phyloP scores from a whole-genome alignment of 2,113 vertebrate species.

The Brachionichthys hirsutus region DNA sequence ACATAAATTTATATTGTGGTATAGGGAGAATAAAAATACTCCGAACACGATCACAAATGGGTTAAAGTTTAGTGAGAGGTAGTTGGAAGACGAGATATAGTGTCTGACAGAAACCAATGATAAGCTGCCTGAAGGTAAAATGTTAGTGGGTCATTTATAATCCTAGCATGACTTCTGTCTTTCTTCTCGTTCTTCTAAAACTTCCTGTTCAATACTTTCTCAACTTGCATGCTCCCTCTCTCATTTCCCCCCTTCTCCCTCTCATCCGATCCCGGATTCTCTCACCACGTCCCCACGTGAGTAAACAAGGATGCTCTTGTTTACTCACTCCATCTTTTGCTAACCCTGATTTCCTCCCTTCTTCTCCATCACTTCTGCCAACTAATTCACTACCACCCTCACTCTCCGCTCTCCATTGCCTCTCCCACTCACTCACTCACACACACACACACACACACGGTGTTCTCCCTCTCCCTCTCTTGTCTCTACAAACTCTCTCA shows the following conservation, averaged over 20 bases:
- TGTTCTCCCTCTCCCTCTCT: constrained; percentile 39
- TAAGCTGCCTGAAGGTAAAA: too few species aligned
- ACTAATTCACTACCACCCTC: constrained; percentile 42
- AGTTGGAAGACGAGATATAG: too few species aligned
- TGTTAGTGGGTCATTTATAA: too few species aligned
- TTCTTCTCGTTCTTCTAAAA: too few species aligned
- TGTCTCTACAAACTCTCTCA: constrained; percentile 74
- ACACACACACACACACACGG: background rate
- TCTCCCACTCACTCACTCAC: constrained; percentile 33
- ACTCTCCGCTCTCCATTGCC: constrained; percentile 25
- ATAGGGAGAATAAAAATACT: too few species aligned
- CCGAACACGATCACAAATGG: too few species aligned
- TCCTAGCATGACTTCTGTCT: too few species aligned
- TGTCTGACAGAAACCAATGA: too few species aligned
- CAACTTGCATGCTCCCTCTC: too few species aligned
- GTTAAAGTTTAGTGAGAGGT: too few species aligned
- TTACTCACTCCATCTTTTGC: constrained; percentile 28
- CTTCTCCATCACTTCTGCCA: constrained; percentile 29
- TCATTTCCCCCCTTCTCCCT: background rate
- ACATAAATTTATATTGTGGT: too few species aligned
- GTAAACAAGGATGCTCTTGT: constrained; percentile 25
- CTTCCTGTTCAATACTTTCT: too few species aligned
- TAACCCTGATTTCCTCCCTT: constrained; percentile 37
- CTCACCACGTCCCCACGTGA: background rate
- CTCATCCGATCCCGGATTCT: background rate